A percentile compares a stretch with the other conserved stretches of the same genome.
phyloP scores from a whole-genome alignment of 2,113 vertebrate genomes.

The Corythornis vintsioides region DNA sequence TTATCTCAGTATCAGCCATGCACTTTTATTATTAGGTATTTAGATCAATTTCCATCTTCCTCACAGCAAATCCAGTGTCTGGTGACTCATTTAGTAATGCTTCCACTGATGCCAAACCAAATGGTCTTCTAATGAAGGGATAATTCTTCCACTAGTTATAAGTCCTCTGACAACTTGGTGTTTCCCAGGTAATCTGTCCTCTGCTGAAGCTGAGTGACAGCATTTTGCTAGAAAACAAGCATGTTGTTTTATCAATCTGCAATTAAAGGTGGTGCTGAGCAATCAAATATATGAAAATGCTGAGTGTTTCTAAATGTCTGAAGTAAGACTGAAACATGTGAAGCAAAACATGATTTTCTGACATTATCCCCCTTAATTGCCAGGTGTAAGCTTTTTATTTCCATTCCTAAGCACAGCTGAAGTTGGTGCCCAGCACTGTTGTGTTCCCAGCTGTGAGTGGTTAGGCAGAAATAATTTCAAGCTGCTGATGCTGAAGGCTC shows the following conservation, averaged over 20 bases:
- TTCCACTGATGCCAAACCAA: background rate
- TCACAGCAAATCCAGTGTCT: background rate
- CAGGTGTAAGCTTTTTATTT: background rate
- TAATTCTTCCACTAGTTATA: conserved; percentile 19
- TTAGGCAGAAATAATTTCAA: background rate
- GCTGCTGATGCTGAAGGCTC: background rate
- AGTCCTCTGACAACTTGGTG: background rate
- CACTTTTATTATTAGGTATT: background rate
- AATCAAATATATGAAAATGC: background rate
- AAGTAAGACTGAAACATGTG: background rate
- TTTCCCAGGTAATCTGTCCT: background rate
- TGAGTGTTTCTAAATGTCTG: background rate
- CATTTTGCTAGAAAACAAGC: background rate
- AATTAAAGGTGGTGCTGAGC: conserved; percentile 22
- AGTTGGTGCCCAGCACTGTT: background rate
- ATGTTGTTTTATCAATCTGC: background rate
- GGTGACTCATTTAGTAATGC: background rate
- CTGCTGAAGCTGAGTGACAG: background rate
- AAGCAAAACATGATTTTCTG: background rate
- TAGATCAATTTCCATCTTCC: background rate
- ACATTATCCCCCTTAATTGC: background rate
- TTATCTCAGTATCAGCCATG: background rate
- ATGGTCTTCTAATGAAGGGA: conserved; percentile 5
- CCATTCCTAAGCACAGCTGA: background rate
- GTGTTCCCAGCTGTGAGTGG: background rate